Percentiles rank a stretch among this genome's conserved stretches.
Evolutionary conservation across 2,797 vertebrate species (phyloP).

Genomic region (Diglossa cyanea): DNA sequence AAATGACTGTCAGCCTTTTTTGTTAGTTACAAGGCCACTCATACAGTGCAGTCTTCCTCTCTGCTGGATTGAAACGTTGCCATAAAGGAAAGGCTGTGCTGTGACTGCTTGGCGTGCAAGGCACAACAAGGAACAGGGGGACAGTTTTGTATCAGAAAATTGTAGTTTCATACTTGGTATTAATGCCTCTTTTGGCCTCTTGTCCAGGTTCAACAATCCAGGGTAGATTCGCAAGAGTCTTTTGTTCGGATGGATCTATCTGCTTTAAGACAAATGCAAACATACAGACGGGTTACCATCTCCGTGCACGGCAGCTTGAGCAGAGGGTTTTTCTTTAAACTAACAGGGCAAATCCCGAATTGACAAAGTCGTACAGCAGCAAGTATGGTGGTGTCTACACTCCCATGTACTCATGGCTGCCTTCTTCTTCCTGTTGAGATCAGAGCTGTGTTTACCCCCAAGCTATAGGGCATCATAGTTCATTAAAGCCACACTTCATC

Average conservation of each 20-base stretch:
- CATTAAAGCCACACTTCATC: neutral
- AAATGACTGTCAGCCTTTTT: conserved; percentile 76
- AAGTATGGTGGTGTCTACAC: neutral
- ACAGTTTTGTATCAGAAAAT: conserved; percentile 97
- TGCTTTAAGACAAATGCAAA: conserved; percentile 79
- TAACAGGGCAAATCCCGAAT: neutral
- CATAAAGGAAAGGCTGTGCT: conserved; percentile 85
- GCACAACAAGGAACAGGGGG: conserved; percentile 93
- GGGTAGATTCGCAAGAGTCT: conserved; percentile 96
- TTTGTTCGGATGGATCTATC: conserved; percentile 99
- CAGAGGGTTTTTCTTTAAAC: neutral
- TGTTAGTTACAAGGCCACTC: conserved; percentile 83
- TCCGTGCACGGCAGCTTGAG: neutral
- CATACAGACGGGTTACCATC: conserved; percentile 30
- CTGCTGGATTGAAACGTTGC: conserved; percentile 81
- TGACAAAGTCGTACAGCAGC: neutral
- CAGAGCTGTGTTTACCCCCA: conserved; percentile 2
- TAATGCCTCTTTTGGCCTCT: conserved; percentile 98
- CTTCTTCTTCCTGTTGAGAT: neutral
- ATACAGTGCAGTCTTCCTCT: conserved; percentile 86
- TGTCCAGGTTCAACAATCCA: conserved; percentile 99
- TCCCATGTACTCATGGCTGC: neutral
- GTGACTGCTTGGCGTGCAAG: conserved; percentile 83
- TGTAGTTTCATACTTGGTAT: conserved; percentile 99
- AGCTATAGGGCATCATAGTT: neutral